Evolutionary conservation across 2,888 invertebrate genomes (phyloP).

Genomic region (Chirona hameri): DNA sequence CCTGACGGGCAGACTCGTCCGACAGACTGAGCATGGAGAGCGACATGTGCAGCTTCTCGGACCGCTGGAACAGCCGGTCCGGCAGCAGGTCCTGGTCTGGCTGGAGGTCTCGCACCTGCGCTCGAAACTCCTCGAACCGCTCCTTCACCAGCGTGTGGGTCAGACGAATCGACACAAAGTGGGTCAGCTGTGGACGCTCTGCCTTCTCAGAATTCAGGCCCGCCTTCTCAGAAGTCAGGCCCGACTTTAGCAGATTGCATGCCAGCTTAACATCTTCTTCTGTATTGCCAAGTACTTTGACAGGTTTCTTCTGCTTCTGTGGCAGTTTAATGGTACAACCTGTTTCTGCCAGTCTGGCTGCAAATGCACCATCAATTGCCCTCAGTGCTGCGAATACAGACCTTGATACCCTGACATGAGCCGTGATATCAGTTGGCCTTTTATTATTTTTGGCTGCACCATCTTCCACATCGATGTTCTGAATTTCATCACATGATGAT

Average conservation of each 20-base stretch:
- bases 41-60: not conserved
- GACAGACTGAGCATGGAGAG: not conserved
- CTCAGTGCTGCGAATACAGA: not conserved
- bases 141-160: not conserved
- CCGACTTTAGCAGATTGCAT: not conserved
- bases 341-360: not conserved
- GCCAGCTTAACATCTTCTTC: not conserved
- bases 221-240: not conserved
- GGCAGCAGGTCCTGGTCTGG: not conserved
- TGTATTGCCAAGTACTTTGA: not conserved
- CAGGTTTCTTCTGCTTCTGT: not conserved
- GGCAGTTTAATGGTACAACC: not conserved
- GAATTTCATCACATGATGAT: too few species aligned
- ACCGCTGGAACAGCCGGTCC: conserved; percentile 4
- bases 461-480: too few species aligned
- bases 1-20: not conserved
- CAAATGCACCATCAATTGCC: not conserved
- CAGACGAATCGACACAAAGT: conserved; percentile 5
- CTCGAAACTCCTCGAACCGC: not conserved
- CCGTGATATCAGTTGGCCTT: too few species aligned
- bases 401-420: too few species aligned
- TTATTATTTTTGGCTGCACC: too few species aligned
- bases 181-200: not conserved
- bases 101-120: not conserved
- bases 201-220: not conserved